Percentiles rank a stretch among this genome's conserved stretches.
Conservation (phyloP, 2,888 invertebrate species). For the Drosophila aldrichi region DNA sequence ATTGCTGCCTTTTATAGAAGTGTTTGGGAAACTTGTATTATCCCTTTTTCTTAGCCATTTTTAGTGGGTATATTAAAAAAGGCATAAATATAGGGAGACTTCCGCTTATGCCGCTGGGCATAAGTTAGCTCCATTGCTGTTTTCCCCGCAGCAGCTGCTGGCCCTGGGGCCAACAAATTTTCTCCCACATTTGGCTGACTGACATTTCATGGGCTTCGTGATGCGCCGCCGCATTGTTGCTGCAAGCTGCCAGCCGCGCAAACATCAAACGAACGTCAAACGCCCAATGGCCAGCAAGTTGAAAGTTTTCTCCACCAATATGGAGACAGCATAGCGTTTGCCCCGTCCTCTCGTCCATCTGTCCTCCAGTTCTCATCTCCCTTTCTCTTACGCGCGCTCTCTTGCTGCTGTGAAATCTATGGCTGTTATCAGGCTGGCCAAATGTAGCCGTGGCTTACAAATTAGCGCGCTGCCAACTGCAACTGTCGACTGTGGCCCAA, state of each 20-base stretch:
- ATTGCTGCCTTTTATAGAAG: background rate
- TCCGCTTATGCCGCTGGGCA: slow-evolving; percentile 34
- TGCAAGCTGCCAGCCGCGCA: slow-evolving; percentile 40
- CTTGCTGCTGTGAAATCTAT: slow-evolving; percentile 42
- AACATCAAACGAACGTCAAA: slow-evolving; percentile 76
- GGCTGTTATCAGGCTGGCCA: slow-evolving; percentile 71
- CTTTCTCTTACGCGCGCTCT: background rate
- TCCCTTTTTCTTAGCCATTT: background rate
- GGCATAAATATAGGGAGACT: slow-evolving; percentile 44
- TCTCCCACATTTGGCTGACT: slow-evolving; percentile 67
- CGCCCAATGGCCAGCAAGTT: slow-evolving; percentile 68
- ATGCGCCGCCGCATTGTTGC: slow-evolving; percentile 51
- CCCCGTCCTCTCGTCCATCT: background rate
- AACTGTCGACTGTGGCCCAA: slow-evolving; percentile 72
- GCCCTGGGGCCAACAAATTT: slow-evolving; percentile 54
- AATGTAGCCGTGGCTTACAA: slow-evolving; percentile 74
- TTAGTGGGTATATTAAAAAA: slow-evolving; percentile 12
- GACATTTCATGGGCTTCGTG: slow-evolving; percentile 78
- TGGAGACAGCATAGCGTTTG: slow-evolving; percentile 57
- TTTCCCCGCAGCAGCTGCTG: slow-evolving; percentile 29
- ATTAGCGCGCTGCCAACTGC: slow-evolving; percentile 78
- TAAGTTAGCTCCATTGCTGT: slow-evolving; percentile 21
- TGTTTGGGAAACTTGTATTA: background rate
- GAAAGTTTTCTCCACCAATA: slow-evolving; percentile 75
- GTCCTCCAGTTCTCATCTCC: background rate